These are phyloP conservation scores for Chrysemys picta DNA, from an alignment of 2,113 vertebrate species.

Conservation along the genomic window DNA sequence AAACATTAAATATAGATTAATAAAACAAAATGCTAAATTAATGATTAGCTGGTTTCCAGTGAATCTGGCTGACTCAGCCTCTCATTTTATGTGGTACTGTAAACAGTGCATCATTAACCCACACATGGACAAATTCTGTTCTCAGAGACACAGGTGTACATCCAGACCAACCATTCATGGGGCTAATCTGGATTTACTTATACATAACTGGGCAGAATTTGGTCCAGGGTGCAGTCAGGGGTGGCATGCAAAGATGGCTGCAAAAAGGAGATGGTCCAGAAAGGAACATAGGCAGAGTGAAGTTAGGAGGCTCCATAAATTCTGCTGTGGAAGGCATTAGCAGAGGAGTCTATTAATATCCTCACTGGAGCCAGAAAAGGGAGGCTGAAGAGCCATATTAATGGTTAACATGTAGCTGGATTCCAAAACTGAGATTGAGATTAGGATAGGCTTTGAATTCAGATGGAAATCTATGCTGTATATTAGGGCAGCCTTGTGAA, in stretches of 20 bases:
- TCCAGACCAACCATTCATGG: conserved; percentile 12
- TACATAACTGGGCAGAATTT: neutral
- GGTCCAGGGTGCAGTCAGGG: neutral
- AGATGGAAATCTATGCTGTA: neutral
- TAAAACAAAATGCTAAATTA: conserved; percentile 45
- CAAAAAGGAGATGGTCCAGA: neutral
- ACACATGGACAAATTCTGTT: conserved; percentile 33
- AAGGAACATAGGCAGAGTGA: neutral
- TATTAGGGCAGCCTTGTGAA: neutral
- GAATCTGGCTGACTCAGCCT: conserved; percentile 1
- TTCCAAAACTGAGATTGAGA: neutral
- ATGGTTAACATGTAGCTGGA: neutral
- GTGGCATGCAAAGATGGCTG: neutral
- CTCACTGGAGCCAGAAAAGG: neutral
- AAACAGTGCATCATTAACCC: neutral
- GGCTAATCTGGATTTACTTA: conserved; percentile 16
- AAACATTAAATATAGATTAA: conserved; percentile 55
- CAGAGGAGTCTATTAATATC: neutral
- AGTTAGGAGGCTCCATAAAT: neutral
- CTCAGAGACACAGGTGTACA: conserved; percentile 6
- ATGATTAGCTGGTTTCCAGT: conserved; percentile 24
- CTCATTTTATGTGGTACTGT: neutral
- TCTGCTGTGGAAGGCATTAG: neutral
- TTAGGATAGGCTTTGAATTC: neutral
- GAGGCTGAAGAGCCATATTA: neutral